Base-by-base conservation (phyloP, 2,113 vertebrate genomes). In the Oreochromis tanganicae region DNA sequence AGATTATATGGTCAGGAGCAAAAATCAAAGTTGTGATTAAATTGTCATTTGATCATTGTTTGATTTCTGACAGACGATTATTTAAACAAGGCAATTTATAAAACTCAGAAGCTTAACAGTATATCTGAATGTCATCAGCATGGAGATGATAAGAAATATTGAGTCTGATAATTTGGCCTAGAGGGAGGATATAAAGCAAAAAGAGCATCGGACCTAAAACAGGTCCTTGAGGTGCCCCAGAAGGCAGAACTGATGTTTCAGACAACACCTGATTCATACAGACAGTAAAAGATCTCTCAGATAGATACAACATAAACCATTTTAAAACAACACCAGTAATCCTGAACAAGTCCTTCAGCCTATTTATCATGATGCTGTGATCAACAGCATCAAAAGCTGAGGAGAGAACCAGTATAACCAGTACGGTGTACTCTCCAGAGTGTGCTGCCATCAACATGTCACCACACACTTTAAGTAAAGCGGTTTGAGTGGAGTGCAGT, bases 271-370 rank as follows among this genome's bases (percentile, higher is more conserved):
- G 57, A 61, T 32, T 61, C 3, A 61, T 32, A 32, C 8, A 32
- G 27, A 17, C 57, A 1, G 57, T 32, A 61, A 61, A 57, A 1
- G 57, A 32, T 32, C 57, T 61, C 8, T 61, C 57, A 61, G 14
- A 32, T 32, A 61, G 27, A 29, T 59, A 3, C 1, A 1, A 9
- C 27, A 61, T 32, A 2, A 17, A 61, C 57, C 27, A 32, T 59
- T 61, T 59, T 0, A 61, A 61, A 46, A 0, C 57, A 61, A 61
- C 57, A 17, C 27, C 57, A 61, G 57, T 61, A 61, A 61, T 61
- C 27, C 57, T 0, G 1, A 61, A 32, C 14, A 32, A 61, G 57
- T 61, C 14, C 1, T 59, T 6, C 0, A 32, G 27, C 27, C 5
- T 10, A 32, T 32, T 32, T 9, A 0, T 61, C 57, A 17, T 0